A percentile compares a stretch with the other conserved stretches of the same genome.
phyloP scores from a whole-genome alignment of 2,888 invertebrate genomes.

The Drosophila birchii region DNA sequence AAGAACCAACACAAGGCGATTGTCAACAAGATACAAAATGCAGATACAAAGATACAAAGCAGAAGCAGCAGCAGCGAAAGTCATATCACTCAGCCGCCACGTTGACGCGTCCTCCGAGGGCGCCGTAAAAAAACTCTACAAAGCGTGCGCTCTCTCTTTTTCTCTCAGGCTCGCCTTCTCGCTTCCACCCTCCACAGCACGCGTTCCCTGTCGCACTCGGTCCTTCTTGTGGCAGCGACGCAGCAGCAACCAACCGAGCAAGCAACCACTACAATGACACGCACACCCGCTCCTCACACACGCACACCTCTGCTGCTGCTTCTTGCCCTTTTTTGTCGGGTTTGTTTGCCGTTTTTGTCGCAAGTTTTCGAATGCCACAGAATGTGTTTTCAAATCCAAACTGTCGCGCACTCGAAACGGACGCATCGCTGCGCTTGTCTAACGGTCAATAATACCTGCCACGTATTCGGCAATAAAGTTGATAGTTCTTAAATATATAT shows the following conservation, averaged over 20 bases:
- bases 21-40: slow-evolving; percentile 51
- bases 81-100: slow-evolving; percentile 76
- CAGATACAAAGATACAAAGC: slow-evolving; percentile 43
- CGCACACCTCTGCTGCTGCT: slow-evolving; percentile 31
- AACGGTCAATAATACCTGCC: slow-evolving; percentile 19
- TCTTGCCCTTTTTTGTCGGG: slow-evolving; percentile 47
- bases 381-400: slow-evolving; percentile 77
- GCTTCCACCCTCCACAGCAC: slow-evolving; percentile 20
- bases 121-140: slow-evolving; percentile 68
- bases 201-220: slow-evolving; percentile 39
- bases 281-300: slow-evolving; percentile 27
- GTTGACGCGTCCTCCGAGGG: slow-evolving; percentile 69
- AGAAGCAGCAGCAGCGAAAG: slow-evolving; percentile 48
- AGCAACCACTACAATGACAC: slow-evolving; percentile 71
- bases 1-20: slow-evolving; percentile 52
- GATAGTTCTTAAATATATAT: neutral
- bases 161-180: slow-evolving; percentile 6
- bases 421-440: slow-evolving; percentile 70
- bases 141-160: slow-evolving; percentile 42
- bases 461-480: neutral
- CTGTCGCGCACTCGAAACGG: slow-evolving; percentile 80
- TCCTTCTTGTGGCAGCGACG: slow-evolving; percentile 37
- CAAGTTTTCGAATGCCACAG: slow-evolving; percentile 76
- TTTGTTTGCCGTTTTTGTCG: slow-evolving; percentile 79
- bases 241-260: slow-evolving; percentile 45